These are phyloP conservation scores for Achlya flavicornis DNA, from an alignment of 2,888 invertebrate species.

Conservation along the genomic window DNA sequence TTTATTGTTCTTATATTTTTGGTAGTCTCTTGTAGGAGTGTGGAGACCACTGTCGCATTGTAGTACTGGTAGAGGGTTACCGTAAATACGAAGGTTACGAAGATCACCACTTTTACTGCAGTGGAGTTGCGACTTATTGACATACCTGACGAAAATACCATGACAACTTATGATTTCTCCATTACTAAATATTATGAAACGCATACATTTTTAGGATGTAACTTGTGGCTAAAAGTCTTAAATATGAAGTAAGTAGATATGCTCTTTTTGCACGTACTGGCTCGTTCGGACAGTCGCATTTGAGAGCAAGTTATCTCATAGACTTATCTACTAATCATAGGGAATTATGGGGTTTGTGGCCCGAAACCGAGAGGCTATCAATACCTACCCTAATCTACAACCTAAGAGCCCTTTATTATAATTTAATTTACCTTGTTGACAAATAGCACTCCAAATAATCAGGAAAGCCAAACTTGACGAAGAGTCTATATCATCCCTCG, in stretches of 20 bases:
- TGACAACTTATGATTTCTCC: neutral
- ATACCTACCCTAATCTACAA: no score
- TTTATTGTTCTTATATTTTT: constrained; percentile 84
- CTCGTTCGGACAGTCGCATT: no score
- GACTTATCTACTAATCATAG: no score
- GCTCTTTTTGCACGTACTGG: no score
- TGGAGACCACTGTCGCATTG: constrained; percentile 87
- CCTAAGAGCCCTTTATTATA: no score
- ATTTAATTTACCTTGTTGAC: constrained; percentile 70
- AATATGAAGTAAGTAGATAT: no score
- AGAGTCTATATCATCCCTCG: constrained; percentile 54
- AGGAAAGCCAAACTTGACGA: constrained; percentile 74
- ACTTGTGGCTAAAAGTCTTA: no score
- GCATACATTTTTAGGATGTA: no score
- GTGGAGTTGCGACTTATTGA: constrained; percentile 65
- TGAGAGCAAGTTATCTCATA: no score
- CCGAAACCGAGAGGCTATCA: no score
- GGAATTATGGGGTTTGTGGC: no score
- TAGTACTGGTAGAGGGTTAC: constrained; percentile 87
- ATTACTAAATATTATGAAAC: no score
- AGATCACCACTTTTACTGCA: constrained; percentile 80
- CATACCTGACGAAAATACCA: constrained; percentile 57
- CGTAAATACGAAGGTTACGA: constrained; percentile 82
- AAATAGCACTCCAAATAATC: constrained; percentile 71
- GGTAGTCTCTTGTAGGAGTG: constrained; percentile 84